Percentiles rank a stretch among this genome's conserved stretches.
These are phyloP conservation scores for Columba janthina DNA, from an alignment of 2,113 vertebrate genomes.

Conservation along the genomic window DNA sequence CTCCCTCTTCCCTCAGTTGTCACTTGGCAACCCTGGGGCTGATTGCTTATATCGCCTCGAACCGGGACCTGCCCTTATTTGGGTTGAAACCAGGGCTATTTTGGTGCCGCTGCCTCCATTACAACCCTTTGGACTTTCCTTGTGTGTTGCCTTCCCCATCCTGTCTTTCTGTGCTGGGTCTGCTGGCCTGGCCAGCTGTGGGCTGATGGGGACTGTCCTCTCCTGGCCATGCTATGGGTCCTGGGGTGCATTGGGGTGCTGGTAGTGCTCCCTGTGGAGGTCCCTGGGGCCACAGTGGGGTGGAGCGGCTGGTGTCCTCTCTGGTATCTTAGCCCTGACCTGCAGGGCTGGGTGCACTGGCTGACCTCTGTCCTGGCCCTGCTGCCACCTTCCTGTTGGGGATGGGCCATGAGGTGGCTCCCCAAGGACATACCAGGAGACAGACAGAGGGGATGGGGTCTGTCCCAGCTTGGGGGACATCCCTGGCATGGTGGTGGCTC, in stretches of 20 bases:
- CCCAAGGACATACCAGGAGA: neutral
- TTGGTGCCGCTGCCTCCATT: neutral
- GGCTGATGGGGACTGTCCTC: neutral
- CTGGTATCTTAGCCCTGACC: neutral
- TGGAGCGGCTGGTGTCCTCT: neutral
- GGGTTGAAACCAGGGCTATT: conserved; percentile 47
- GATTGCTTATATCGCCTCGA: neutral
- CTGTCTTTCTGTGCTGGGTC: neutral
- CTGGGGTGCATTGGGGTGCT: neutral
- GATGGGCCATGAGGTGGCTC: neutral
- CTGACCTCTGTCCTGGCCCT: conserved; percentile 19
- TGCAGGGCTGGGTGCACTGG: neutral
- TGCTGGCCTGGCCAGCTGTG: neutral
- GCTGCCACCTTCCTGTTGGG: neutral
- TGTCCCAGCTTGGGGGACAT: neutral
- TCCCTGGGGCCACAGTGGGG: accelerated
- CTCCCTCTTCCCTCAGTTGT: neutral
- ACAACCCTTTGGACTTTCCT: neutral
- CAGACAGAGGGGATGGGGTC: neutral
- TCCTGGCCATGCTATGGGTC: accelerated
- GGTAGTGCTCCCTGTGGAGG: neutral
- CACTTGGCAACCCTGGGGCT: neutral
- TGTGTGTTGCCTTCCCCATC: neutral
- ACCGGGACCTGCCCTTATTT: conserved; percentile 40
- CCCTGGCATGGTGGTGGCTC: neutral